Evolutionary conservation across 2,888 invertebrate genomes (phyloP), one percentile per base, ranked within the genome.

Genomic region (Linnaemya vulpina): DNA sequence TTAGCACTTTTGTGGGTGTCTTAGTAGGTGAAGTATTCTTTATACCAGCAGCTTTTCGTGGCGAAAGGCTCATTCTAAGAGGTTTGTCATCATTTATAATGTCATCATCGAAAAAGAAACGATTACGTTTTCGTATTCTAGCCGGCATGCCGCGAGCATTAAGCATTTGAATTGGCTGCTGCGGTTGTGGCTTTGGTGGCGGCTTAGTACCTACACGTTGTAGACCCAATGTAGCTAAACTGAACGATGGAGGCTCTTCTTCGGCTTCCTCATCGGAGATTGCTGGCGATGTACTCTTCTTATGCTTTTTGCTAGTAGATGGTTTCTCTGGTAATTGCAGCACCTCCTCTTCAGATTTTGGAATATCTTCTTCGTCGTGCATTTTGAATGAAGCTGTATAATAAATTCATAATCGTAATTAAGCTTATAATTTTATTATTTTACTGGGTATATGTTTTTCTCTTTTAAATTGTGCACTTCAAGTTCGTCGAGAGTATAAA

Each of bases 111-210:
- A 95, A 98, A 91, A 98, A 98, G 76, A 97, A 94, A 89, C 95
- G 94, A 92, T 98, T 98, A 90, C 97, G 96, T 92, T 98, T 98
- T 40, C 98, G 94, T 87, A 97, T 97, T 81, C 98, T 94, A 7
- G 96, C 97, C 74, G 98, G 98, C 97, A 97, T 97, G 62, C 97
- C 97, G 89, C 97, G 94, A 1, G 97, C 95, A 91, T 97, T 97
- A 1, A 97, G 93, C 87, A 96, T 95, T 91, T 96, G 96, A n/a
- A 96, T 94, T 35, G 96, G 96, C 90, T 95, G 95, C 43, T 93
- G 93, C 5, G 94, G 94, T 89, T 94, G 94, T 15, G 96, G 95
- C 89, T 95, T 94, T 77, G 95, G 95, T 83, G 96, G 96, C 87
- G 95, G 94, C 86, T 94, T 94, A 1, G 96, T 95, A 20, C 97